Conservation (phyloP, 2,797 vertebrate species). For the Enteromius fasciolatus region DNA sequence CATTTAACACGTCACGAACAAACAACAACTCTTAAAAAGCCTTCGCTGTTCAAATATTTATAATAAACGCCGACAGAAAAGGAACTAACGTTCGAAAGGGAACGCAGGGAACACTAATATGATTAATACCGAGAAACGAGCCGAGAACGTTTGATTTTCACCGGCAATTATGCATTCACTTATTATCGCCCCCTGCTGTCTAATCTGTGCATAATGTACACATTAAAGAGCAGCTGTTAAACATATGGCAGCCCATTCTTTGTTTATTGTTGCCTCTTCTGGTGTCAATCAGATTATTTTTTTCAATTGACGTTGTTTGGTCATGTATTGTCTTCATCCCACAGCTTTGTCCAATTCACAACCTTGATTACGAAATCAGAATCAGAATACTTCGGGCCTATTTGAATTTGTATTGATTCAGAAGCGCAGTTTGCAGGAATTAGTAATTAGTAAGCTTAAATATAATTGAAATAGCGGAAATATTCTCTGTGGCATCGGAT, state of each 20-base stretch:
- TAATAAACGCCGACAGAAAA: not conserved
- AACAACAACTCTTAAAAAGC: not conserved
- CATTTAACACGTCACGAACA: not conserved
- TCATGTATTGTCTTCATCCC: constrained; percentile 28
- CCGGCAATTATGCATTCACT: not conserved
- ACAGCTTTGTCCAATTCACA: constrained; percentile 10
- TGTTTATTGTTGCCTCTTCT: constrained; percentile 71
- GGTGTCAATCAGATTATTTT: constrained; percentile 50
- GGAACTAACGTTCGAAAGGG: too few species aligned
- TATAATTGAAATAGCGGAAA: not conserved
- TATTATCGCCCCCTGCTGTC: constrained; percentile 71
- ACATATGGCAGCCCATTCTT: constrained; percentile 73
- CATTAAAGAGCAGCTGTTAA: constrained; percentile 68
- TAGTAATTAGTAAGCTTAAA: not conserved
- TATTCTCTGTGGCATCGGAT: not conserved
- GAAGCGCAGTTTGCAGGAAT: not conserved
- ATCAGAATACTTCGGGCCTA: not conserved
- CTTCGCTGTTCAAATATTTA: not conserved
- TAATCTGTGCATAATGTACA: constrained; percentile 8
- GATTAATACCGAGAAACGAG: not conserved
- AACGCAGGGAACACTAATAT: not conserved
- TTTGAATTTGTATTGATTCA: not conserved
- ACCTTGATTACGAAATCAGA: not conserved
- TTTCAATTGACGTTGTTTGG: constrained; percentile 39
- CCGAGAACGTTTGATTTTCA: not conserved